phyloP scores from a whole-genome alignment of 2,797 vertebrate species.

The Bradypodion pumilum region DNA sequence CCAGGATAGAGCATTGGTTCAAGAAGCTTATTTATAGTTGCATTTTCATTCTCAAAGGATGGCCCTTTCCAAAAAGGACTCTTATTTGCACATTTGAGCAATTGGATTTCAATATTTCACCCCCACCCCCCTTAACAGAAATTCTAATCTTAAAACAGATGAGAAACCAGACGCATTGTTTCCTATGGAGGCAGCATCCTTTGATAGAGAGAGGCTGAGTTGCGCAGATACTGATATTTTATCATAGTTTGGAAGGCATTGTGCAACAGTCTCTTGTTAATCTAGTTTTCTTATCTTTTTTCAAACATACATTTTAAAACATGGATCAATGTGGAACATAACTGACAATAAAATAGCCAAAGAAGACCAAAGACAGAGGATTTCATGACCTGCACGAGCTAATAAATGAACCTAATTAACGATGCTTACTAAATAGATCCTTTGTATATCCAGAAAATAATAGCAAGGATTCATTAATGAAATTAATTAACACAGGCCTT shows the following conservation, averaged over 20 bases:
- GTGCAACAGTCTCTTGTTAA: not conserved
- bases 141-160: constrained; percentile 44
- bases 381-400: not conserved
- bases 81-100: constrained; percentile 53
- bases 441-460: not conserved
- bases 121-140: constrained; percentile 33
- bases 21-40: not conserved
- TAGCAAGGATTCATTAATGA: constrained; percentile 7
- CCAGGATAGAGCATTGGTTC: not conserved
- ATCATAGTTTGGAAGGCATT: constrained; percentile 42
- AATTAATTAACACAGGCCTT: not conserved
- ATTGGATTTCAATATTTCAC: constrained; percentile 42
- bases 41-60: constrained; percentile 40
- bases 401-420: not conserved
- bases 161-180: constrained; percentile 44
- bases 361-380: not conserved
- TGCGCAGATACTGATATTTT: constrained; percentile 42
- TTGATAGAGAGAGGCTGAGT: not conserved
- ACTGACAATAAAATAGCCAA: not conserved
- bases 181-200: constrained; percentile 36
- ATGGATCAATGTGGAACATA: constrained; percentile 9
- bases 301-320: not conserved
- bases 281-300: not conserved
- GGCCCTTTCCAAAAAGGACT: constrained; percentile 51
- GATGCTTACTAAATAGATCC: not conserved